Evolutionary conservation across 1,140 invertebrate species (phyloP).

Genomic region (Anoplophora glabripennis): DNA sequence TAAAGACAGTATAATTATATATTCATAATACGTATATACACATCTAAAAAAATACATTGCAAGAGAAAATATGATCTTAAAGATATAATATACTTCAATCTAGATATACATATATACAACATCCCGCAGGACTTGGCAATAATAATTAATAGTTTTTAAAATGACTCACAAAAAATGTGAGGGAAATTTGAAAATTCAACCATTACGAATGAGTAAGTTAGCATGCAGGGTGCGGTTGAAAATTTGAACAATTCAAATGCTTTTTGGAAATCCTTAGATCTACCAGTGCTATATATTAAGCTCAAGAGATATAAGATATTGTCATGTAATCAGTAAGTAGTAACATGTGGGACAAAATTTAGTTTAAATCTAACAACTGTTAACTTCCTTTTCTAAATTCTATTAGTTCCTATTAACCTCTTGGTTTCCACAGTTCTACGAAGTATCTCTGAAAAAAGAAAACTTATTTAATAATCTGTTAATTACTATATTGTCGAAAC

Average conservation of each 20-base stretch:
- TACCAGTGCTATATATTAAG: slow-evolving; percentile 35
- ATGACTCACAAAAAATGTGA: slow-evolving; percentile 13
- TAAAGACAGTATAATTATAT: slow-evolving; percentile 14
- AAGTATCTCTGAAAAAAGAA: slow-evolving; percentile 28
- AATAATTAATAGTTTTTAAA: slow-evolving; percentile 21
- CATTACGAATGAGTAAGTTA: too few relatives aligned
- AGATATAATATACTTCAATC: slow-evolving; percentile 42
- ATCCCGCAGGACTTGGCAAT: slow-evolving; percentile 41
- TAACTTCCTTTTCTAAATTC: slow-evolving; percentile 12
- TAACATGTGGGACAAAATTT: slow-evolving; percentile 16
- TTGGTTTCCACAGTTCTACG: slow-evolving; percentile 14
- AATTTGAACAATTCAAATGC: too few relatives aligned
- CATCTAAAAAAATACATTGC: slow-evolving; percentile 50
- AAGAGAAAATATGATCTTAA: slow-evolving; percentile 47
- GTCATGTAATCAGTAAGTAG: slow-evolving; percentile 38
- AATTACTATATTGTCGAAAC: too few relatives aligned
- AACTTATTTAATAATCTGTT: slow-evolving; percentile 2
- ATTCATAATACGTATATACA: slow-evolving; percentile 38
- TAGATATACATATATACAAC: slow-evolving; percentile 49
- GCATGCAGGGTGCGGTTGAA: too few relatives aligned
- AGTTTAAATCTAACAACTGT: neutral
- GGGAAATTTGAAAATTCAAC: too few relatives aligned
- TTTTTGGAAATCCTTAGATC: slow-evolving; percentile 4
- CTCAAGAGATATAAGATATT: slow-evolving; percentile 43
- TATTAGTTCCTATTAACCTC: neutral